phyloP scores from a whole-genome alignment of 2,797 vertebrate species.

The Enteromius radiatus region DNA sequence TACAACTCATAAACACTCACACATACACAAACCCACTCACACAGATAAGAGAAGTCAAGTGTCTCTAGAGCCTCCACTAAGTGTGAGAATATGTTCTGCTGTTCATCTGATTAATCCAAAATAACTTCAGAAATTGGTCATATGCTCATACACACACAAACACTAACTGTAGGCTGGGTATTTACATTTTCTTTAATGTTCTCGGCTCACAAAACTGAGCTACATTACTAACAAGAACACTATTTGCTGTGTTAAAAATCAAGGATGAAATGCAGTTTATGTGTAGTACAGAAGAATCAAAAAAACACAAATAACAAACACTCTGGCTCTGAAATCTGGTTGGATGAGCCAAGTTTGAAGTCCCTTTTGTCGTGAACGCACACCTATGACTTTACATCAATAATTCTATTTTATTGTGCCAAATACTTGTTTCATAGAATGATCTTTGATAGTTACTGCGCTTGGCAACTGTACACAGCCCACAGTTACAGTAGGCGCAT shows the following conservation, averaged over 20 bases:
- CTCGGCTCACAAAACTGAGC: neutral
- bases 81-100: constrained; percentile 43
- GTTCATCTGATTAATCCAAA: constrained; percentile 47
- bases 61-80: constrained; percentile 46
- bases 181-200: constrained; percentile 32
- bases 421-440: neutral
- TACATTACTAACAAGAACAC: neutral
- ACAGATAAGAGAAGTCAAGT: constrained; percentile 43
- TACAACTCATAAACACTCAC: constrained; percentile 43
- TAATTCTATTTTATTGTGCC: neutral
- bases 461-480: constrained; percentile 13
- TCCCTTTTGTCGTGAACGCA: neutral
- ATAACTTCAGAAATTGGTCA: constrained; percentile 33
- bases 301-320: neutral
- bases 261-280: neutral
- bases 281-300: too few species aligned
- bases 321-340: neutral
- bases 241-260: neutral
- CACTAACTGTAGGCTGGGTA: constrained; percentile 19
- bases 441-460: neutral
- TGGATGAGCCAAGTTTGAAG: constrained; percentile 6
- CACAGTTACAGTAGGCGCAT: neutral
- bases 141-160: constrained; percentile 13
- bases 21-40: constrained; percentile 27
- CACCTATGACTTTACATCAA: neutral